Conservation (phyloP, 1,140 invertebrate species). For the Heliconius melpomene region DNA sequence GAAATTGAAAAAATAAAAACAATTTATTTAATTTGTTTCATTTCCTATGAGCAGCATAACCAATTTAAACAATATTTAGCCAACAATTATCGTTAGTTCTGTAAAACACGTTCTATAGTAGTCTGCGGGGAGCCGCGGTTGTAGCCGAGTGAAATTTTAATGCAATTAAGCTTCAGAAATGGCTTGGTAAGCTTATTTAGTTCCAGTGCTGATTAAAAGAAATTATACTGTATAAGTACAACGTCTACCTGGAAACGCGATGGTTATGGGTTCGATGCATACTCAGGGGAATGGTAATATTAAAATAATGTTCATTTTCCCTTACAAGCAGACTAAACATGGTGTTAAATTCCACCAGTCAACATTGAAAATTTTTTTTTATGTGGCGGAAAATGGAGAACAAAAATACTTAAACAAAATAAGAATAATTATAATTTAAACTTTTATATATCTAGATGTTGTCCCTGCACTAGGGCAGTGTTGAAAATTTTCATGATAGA, state of each 20-base stretch:
- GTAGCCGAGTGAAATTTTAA: conserved; percentile 10
- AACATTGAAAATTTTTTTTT: too few relatives aligned
- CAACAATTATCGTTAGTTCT: not conserved
- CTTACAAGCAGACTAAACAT: too few relatives aligned
- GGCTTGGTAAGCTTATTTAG: not conserved
- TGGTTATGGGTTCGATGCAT: too few relatives aligned
- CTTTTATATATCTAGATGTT: not conserved
- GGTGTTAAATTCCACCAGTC: too few relatives aligned
- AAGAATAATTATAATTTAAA: not conserved
- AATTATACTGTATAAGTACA: not conserved
- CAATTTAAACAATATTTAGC: not conserved
- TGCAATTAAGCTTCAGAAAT: conserved; percentile 4
- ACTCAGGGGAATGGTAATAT: too few relatives aligned
- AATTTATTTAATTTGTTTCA: too few relatives aligned
- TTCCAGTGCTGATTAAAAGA: conserved; percentile 4
- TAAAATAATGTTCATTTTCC: too few relatives aligned
- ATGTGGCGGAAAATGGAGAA: too few relatives aligned
- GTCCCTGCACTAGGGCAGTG: not conserved
- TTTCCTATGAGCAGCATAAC: too few relatives aligned
- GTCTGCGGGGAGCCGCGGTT: not conserved
- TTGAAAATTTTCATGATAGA: not conserved
- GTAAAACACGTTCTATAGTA: conserved; percentile 5
- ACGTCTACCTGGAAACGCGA: too few relatives aligned
- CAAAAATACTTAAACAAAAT: too few relatives aligned
- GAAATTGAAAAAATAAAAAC: too few relatives aligned